Evolutionary conservation across 2,888 invertebrate genomes (phyloP).

Genomic region (Drosophila percnosoma): DNA sequence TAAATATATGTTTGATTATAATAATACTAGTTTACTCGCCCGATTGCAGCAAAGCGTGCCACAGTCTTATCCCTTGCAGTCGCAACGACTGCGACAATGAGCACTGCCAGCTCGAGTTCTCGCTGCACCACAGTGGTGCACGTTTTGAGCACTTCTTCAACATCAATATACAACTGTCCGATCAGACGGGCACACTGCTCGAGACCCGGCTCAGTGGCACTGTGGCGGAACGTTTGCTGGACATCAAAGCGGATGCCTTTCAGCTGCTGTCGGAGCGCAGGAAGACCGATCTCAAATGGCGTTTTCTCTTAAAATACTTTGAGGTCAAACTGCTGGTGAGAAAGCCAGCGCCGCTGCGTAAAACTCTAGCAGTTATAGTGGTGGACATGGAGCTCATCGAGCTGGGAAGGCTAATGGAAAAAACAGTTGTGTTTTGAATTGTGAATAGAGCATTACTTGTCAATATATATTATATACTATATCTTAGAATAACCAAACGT

Average conservation of each 20-base stretch:
- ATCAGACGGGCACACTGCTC: constrained; percentile 89
- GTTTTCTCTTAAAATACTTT: constrained; percentile 88
- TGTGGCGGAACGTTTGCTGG: constrained; percentile 87
- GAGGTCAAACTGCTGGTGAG: constrained; percentile 85
- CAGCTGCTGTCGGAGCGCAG: constrained; percentile 85
- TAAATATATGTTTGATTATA: not conserved
- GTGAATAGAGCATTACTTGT: not conserved
- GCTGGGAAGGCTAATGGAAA: constrained; percentile 70
- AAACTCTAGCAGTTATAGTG: constrained; percentile 66
- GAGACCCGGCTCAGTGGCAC: constrained; percentile 87
- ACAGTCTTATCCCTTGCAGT: constrained; percentile 52
- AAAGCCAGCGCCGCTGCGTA: constrained; percentile 70
- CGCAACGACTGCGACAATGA: constrained; percentile 72
- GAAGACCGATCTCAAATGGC: constrained; percentile 88
- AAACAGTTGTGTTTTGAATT: constrained; percentile 75
- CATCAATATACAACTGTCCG: constrained; percentile 88
- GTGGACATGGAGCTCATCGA: constrained; percentile 73
- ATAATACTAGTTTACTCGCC: not conserved
- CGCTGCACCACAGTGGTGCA: constrained; percentile 62
- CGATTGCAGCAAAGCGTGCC: constrained; percentile 70
- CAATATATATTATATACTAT: not conserved
- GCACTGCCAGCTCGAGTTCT: constrained; percentile 75
- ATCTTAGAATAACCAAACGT: not conserved
- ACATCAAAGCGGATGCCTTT: constrained; percentile 86
- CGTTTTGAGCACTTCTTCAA: constrained; percentile 85